Evolutionary conservation across 2,113 vertebrate species (phyloP), one percentile per base, ranked within the genome.

Genomic region (Tor tambroides): DNA sequence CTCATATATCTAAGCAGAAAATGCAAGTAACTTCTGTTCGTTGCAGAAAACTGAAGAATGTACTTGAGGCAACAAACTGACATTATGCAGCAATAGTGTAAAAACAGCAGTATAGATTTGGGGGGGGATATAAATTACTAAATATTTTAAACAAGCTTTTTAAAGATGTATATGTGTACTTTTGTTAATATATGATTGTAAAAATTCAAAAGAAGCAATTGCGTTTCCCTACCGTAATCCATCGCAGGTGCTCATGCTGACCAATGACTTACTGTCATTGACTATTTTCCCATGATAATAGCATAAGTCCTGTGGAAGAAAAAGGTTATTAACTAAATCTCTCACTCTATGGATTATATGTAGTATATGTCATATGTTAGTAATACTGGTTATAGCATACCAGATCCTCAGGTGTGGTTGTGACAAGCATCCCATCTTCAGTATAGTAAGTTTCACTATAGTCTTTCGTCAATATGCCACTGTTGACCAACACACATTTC

Each of bases 251-350:
- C 95, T 96, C 84, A 96, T 89, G 92, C 94, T 96, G 3, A 91
- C 93, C 38, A 91, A 85, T 0, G 96, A 96, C 4, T 84, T n/a
- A 1, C 83, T 93, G 83, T 95, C 94, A 0, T 95, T 92, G 74
- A 92, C 88, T 23, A 96, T 93, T 81, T 85, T 92, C 21, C 96
- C 96, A 0, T 96, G 94, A 86, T 96, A 96, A 90, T 96, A 96
- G 86, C 96, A 96, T 87, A 95, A 90, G 87, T 96, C 96, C 96
- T 96, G 91, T 21, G 28, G 63, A 77, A 43, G 43, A 46, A 15
- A 56, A 75, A 5, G 5, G 11, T 11, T n/a, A 51, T 46, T 4
- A 41, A 61, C 26, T 46, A 8, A 28, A 71, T 71, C 5, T 49
- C 21, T 28, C 35, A 46, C 7, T 46, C 14, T 51, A 8, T 54